These are phyloP conservation scores for Amia ocellicauda DNA, from an alignment of 2,113 vertebrate species.

Conservation along the genomic window DNA sequence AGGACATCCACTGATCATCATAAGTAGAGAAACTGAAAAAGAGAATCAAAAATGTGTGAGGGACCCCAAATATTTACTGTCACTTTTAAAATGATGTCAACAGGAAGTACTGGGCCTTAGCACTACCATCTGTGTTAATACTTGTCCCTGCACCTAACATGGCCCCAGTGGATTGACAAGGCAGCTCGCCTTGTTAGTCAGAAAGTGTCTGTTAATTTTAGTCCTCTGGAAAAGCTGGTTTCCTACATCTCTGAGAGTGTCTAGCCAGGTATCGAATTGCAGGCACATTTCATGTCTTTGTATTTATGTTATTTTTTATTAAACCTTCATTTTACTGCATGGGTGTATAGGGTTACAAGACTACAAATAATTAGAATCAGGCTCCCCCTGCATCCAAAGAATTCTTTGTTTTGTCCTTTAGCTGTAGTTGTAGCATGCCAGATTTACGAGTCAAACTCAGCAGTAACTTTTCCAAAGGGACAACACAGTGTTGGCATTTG, in stretches of 20 bases:
- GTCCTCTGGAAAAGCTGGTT: slow-evolving; percentile 42
- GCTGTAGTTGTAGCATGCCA: slow-evolving; percentile 28
- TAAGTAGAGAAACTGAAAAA: not conserved
- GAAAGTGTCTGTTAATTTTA: slow-evolving; percentile 39
- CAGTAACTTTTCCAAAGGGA: slow-evolving; percentile 22
- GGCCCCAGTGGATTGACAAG: slow-evolving; percentile 9
- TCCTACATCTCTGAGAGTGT: slow-evolving; percentile 44
- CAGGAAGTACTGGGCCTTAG: slow-evolving; percentile 17
- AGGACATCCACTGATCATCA: no score
- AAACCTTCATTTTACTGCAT: slow-evolving; percentile 46
- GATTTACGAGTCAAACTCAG: slow-evolving; percentile 31
- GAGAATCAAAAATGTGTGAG: not conserved
- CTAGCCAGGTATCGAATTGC: slow-evolving; percentile 53
- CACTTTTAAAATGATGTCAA: slow-evolving; percentile 16
- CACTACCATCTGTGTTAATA: slow-evolving; percentile 5
- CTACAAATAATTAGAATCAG: slow-evolving; percentile 47
- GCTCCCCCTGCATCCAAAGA: slow-evolving; percentile 30
- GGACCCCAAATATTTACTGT: slow-evolving; percentile 6
- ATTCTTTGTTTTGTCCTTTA: slow-evolving; percentile 29
- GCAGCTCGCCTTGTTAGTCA: not conserved
- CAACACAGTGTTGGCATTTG: slow-evolving; percentile 11
- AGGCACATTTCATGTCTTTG: slow-evolving; percentile 47
- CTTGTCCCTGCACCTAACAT: slow-evolving; percentile 3
- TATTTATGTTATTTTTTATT: slow-evolving; percentile 58
- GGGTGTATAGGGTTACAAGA: slow-evolving; percentile 41